Conservation (phyloP, 2,888 invertebrate species). For the Pachymerium ferrugineum region DNA sequence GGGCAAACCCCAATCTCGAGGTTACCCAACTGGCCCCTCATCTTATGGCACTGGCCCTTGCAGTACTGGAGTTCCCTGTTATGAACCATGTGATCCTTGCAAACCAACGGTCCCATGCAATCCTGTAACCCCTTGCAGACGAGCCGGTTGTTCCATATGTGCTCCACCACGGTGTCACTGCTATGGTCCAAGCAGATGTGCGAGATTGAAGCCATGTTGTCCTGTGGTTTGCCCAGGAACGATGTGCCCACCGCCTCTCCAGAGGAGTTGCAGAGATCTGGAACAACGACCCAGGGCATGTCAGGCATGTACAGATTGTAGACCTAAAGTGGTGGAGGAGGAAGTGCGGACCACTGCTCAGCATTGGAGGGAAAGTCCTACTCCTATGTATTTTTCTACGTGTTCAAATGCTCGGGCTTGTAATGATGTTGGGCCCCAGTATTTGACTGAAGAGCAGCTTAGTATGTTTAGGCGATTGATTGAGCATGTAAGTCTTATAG, state of each 20-base stretch:
- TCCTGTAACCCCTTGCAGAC: background rate
- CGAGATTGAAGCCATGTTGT: background rate
- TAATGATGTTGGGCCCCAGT: background rate
- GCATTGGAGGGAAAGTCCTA: background rate
- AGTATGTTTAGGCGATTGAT: background rate
- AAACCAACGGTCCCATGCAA: background rate
- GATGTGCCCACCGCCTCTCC: background rate
- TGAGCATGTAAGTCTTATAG: background rate
- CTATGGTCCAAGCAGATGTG: background rate
- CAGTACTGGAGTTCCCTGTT: background rate
- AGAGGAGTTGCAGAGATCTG: background rate
- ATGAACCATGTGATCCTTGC: conserved; percentile 5
- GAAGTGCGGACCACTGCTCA: background rate
- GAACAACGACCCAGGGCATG: background rate
- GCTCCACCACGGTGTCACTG: background rate
- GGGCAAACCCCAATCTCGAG: background rate
- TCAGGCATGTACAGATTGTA: background rate
- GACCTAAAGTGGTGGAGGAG: background rate
- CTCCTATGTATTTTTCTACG: background rate
- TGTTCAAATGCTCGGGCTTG: background rate
- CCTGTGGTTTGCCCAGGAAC: background rate
- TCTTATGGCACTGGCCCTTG: background rate
- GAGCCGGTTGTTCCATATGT: background rate
- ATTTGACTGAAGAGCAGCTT: background rate
- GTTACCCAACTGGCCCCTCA: background rate